Evolutionary conservation across 1,140 invertebrate genomes (phyloP).

Genomic region (Achroia grisella): DNA sequence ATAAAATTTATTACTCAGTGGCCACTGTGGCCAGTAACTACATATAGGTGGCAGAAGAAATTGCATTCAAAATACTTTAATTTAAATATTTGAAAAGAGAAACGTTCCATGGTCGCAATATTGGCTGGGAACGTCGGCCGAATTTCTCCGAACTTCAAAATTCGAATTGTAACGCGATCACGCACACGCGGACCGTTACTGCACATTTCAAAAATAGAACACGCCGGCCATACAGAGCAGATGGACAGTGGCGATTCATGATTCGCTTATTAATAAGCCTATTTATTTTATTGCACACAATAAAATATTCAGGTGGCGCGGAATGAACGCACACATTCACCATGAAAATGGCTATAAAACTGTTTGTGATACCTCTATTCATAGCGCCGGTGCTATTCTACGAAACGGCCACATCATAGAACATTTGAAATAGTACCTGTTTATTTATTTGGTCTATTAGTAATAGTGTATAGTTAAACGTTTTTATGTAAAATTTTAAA

Average conservation of each 20-base stretch:
- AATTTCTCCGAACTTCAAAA: conserved; percentile 69
- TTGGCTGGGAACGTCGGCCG: conserved; percentile 38
- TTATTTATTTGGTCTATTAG: too few relatives aligned
- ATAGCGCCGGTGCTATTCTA: neutral
- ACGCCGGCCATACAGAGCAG: conserved; percentile 63
- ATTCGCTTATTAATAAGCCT: conserved; percentile 59
- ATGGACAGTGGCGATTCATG: conserved; percentile 56
- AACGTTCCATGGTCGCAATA: conserved; percentile 29
- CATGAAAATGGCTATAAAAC: conserved; percentile 57
- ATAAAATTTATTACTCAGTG: neutral
- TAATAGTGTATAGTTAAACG: too few relatives aligned
- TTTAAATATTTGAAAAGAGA: conserved; percentile 62
- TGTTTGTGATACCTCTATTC: conserved; percentile 12
- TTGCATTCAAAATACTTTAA: conserved; percentile 18
- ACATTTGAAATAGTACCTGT: too few relatives aligned
- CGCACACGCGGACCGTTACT: conserved; percentile 58
- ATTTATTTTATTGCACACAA: conserved; percentile 62
- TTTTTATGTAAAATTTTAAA: too few relatives aligned
- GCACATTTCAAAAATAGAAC: conserved; percentile 71
- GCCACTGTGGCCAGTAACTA: too few relatives aligned
- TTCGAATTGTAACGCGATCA: conserved; percentile 63
- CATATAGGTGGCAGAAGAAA: conserved; percentile 10
- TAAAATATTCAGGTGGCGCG: conserved; percentile 56
- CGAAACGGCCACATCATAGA: too few relatives aligned
- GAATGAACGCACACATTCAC: conserved; percentile 46